phyloP scores from a whole-genome alignment of 2,797 vertebrate species.

The Petrocephalus schoutedeni region DNA sequence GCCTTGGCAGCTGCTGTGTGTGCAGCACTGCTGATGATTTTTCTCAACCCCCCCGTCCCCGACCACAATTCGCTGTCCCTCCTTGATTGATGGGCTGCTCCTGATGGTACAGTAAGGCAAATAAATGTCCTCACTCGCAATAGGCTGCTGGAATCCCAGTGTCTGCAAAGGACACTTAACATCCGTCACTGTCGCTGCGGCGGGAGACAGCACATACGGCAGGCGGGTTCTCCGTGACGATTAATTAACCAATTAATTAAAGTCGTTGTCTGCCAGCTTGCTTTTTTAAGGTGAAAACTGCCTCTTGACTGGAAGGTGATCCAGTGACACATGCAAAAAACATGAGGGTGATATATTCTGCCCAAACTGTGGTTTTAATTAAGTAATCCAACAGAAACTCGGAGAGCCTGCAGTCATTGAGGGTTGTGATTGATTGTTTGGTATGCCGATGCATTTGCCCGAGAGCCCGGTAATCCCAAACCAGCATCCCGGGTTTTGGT shows the following conservation, averaged over 20 bases:
- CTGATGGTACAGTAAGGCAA: conserved; percentile 6
- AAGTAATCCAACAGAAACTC: background rate
- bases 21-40: background rate
- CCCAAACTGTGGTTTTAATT: background rate
- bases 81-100: background rate
- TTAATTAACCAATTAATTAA: background rate
- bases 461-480: background rate
- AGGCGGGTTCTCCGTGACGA: background rate
- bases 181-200: background rate
- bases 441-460: background rate
- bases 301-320: background rate
- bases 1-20: background rate
- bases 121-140: conserved; percentile 7
- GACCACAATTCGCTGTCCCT: background rate
- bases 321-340: background rate
- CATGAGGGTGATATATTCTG: background rate
- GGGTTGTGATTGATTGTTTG: background rate
- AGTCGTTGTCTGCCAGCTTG: background rate
- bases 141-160: background rate
- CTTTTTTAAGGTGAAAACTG: background rate
- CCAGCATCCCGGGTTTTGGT: background rate
- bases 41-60: background rate
- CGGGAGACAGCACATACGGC: background rate
- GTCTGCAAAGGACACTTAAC: conserved; percentile 2
- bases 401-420: background rate